Conservation (phyloP, 2,797 vertebrate genomes). For the Schizothorax lantsangensis region DNA sequence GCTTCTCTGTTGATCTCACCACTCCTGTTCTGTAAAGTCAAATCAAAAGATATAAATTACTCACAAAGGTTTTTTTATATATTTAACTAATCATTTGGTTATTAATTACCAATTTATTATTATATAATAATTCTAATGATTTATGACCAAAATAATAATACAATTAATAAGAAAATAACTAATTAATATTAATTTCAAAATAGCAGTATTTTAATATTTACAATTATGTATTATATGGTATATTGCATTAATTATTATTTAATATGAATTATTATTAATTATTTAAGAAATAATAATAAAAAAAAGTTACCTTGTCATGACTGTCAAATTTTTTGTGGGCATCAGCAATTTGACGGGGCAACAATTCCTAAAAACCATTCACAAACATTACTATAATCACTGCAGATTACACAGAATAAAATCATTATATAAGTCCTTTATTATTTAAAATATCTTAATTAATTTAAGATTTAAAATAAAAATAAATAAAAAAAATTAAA, state of each 20-base stretch:
- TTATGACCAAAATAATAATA: not conserved
- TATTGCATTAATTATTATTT: not conserved
- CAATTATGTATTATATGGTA: no score
- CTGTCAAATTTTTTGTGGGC: conserved; percentile 73
- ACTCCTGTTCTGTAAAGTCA: conserved; percentile 66
- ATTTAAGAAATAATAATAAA: not conserved
- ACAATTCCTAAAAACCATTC: conserved; percentile 68
- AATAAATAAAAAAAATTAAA: no score
- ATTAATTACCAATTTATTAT: not conserved
- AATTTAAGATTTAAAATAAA: not conserved
- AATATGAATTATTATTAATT: no score
- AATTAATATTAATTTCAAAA: not conserved
- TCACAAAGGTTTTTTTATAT: no score
- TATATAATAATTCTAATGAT: not conserved
- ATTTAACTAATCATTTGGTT: not conserved
- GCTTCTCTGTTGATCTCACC: conserved; percentile 70
- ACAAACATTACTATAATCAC: conserved; percentile 4
- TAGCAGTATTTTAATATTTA: not conserved
- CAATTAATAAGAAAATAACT: not conserved
- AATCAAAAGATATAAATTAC: not conserved
- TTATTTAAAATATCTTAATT: not conserved
- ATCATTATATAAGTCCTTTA: not conserved
- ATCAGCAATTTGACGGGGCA: conserved; percentile 69
- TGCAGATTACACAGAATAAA: not conserved
- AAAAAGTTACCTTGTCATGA: conserved; percentile 73